These are phyloP conservation scores for Drosophila bipectinata DNA, from an alignment of 1,140 invertebrate genomes.

Conservation along the genomic window DNA sequence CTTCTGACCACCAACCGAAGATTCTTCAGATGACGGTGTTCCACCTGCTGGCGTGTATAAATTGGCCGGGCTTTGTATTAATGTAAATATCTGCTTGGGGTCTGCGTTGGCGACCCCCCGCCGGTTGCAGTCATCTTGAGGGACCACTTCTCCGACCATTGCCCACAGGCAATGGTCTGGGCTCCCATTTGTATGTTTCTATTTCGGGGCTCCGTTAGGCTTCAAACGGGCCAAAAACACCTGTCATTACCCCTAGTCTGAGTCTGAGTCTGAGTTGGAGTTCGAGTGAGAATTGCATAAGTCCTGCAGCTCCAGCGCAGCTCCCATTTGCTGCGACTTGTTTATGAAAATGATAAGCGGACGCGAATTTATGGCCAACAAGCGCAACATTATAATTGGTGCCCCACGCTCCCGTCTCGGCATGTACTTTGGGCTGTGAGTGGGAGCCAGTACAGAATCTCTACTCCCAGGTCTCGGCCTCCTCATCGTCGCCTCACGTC, in stretches of 20 bases:
- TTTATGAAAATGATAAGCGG: slow-evolving; percentile 83
- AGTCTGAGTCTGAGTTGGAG: slow-evolving; percentile 24
- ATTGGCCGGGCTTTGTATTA: slow-evolving; percentile 78
- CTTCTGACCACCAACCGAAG: not conserved
- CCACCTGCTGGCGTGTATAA: slow-evolving; percentile 71
- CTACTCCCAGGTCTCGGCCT: not conserved
- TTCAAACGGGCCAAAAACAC: slow-evolving; percentile 80
- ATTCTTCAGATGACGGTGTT: slow-evolving; percentile 21
- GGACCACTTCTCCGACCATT: slow-evolving; percentile 23
- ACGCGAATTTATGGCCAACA: slow-evolving; percentile 76
- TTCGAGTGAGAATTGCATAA: slow-evolving; percentile 70
- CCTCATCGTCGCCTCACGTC: slow-evolving; percentile 33
- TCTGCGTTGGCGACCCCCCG: slow-evolving; percentile 67
- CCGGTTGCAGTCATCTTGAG: slow-evolving; percentile 13
- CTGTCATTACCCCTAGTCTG: slow-evolving; percentile 72
- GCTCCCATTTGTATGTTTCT: slow-evolving; percentile 18
- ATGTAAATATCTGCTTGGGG: slow-evolving; percentile 77
- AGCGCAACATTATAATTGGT: slow-evolving; percentile 72
- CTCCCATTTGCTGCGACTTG: slow-evolving; percentile 68
- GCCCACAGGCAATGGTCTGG: slow-evolving; percentile 47
- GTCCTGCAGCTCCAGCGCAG: slow-evolving; percentile 32
- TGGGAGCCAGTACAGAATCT: slow-evolving; percentile 42
- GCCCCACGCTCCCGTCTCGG: slow-evolving; percentile 43
- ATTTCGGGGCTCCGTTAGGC: slow-evolving; percentile 60
- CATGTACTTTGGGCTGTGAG: slow-evolving; percentile 17